Base-by-base conservation (phyloP, 2,888 invertebrate species). In the Lasius platythorax region DNA sequence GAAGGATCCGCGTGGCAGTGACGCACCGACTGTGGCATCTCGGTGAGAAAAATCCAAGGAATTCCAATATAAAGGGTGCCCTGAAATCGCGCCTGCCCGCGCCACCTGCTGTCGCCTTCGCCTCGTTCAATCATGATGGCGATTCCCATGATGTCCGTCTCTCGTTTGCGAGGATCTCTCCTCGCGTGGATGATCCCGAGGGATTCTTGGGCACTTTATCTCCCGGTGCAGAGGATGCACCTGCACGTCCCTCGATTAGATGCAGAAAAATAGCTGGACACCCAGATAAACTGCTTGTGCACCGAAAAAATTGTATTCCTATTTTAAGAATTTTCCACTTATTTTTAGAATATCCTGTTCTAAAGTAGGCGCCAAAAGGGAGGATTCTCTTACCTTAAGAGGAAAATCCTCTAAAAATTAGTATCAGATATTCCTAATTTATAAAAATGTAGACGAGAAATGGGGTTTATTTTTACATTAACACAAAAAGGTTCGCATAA, bases 41-140 rank as follows among this genome's bases (percentile, higher is more conserved):
- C 81, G 82, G 74, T 58, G 84, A 87, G 87, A 88, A 87, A 90
- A 91, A 91, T 91, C 73, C 74, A 28, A 83, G 58, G 90, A 91
- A 92, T 91, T 90, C 85, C 87, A 91, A 91, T 91, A 91, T 88
- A 89, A 85, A 88, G 66, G 87, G 63, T 46, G 58, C 67, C 67
- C 67, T 58, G 79, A 75, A 76, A 84, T 74, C 85, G 87, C 72
- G 85, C 61, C 85, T 89, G 83, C 87, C 63, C 43, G 70, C 61
- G 61, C 53, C 82, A 89, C 83, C 88, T 86, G 89, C 88, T 72
- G 72, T 81, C 64, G 61, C 61, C 78, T 75, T 83, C 78, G 64
- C 66, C 37, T 70, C 70, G 12, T 68, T 70, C 83, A 72, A 76
- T 81, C 67, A 78, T 58, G 76, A 84, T 66, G 79, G 74, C 76